These are phyloP conservation scores for Micropoecilia bifurca DNA, from an alignment of 2,797 vertebrate species.

Conservation along the genomic window DNA sequence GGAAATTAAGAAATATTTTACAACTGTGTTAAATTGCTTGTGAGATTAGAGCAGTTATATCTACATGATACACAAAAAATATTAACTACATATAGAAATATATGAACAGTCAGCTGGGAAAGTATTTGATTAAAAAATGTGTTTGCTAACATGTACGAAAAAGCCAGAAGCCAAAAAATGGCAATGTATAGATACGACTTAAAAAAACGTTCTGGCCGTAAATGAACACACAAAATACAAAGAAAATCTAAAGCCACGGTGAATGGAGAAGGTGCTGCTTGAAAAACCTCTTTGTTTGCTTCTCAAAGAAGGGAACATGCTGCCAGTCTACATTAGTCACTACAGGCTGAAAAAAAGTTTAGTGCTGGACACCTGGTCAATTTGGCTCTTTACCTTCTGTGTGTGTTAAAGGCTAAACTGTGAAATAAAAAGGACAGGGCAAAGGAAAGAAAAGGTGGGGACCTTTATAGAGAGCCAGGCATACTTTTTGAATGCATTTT, in stretches of 20 bases:
- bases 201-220: neutral
- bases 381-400: constrained; percentile 28
- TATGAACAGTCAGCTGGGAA: neutral
- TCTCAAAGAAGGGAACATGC: neutral
- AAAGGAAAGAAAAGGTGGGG: constrained; percentile 51
- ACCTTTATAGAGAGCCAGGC: constrained; percentile 38
- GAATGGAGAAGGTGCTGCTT: neutral
- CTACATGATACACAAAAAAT: neutral
- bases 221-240: neutral
- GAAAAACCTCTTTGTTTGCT: neutral
- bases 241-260: neutral
- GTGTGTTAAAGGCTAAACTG: constrained; percentile 48
- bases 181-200: neutral
- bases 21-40: neutral
- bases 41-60: neutral
- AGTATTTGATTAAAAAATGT: neutral
- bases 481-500: constrained; percentile 32
- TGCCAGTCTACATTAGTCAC: constrained; percentile 8
- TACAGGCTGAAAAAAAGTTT: constrained; percentile 18
- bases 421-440: constrained; percentile 35
- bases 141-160: neutral
- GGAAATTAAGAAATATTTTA: neutral
- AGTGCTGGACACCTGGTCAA: constrained; percentile 22
- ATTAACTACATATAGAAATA: neutral
- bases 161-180: neutral